A percentile compares a stretch with the other conserved stretches of the same genome.
These are phyloP conservation scores for Ammodytes dubius DNA, from an alignment of 2,113 vertebrate species.

Conservation along the genomic window DNA sequence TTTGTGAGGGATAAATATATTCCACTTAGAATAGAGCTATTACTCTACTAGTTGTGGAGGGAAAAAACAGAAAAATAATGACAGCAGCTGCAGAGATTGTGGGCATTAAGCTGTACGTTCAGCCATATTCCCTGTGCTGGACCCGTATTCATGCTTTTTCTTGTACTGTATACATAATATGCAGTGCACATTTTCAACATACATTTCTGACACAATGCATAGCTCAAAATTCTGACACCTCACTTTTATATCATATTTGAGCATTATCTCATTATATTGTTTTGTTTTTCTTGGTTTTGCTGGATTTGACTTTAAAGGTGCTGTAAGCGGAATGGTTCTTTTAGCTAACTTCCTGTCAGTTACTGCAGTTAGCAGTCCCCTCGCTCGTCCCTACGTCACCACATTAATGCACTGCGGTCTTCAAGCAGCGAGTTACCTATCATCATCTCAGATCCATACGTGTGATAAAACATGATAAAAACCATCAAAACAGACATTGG, in stretches of 20 bases:
- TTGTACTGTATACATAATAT: neutral
- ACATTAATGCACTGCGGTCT: too few species aligned
- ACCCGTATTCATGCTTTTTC: constrained; percentile 1
- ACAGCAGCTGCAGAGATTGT: constrained; percentile 32
- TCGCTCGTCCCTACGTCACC: too few species aligned
- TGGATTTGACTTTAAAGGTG: too few species aligned
- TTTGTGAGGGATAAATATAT: constrained; percentile 76
- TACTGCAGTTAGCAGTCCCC: too few species aligned
- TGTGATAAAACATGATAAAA: too few species aligned
- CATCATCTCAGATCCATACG: too few species aligned
- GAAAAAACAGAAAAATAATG: constrained; percentile 36
- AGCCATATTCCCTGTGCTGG: constrained; percentile 8
- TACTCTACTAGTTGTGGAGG: constrained; percentile 35
- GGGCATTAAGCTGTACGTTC: constrained; percentile 11
- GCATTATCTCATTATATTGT: neutral
- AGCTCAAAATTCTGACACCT: neutral
- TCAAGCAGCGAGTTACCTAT: too few species aligned
- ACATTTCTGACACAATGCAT: neutral
- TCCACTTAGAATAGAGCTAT: constrained; percentile 57
- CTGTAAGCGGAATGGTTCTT: too few species aligned
- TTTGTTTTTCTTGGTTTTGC: neutral
- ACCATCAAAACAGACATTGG: too few species aligned
- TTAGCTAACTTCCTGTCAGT: too few species aligned
- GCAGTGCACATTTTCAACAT: too few species aligned
- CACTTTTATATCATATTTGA: neutral